These are phyloP conservation scores for Eleutherodactylus coqui DNA, from an alignment of 2,797 vertebrate genomes.

Conservation along the genomic window DNA sequence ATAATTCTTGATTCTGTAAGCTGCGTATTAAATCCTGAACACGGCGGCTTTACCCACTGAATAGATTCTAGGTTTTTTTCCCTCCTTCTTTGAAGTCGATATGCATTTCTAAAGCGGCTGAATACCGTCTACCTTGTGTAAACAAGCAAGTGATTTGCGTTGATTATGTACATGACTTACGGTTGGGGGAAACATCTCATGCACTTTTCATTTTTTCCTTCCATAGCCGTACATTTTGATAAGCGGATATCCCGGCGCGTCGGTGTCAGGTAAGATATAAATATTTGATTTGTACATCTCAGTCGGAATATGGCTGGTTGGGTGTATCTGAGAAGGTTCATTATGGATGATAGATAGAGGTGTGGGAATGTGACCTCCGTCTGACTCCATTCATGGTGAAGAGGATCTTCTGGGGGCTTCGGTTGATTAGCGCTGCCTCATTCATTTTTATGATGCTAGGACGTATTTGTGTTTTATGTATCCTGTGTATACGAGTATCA, in stretches of 20 bases:
- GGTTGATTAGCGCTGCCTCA: background rate
- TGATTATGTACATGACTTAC: conserved; percentile 33
- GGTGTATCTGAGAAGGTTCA: background rate
- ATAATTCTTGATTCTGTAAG: conserved; percentile 36
- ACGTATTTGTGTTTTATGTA: no score
- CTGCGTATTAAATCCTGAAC: conserved; percentile 10
- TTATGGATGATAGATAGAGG: background rate
- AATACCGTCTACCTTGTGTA: conserved; percentile 27
- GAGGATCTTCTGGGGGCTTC: background rate
- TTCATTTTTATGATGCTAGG: no score
- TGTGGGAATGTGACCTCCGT: background rate
- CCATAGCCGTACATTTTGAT: conserved; percentile 13
- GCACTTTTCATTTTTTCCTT: conserved; percentile 21
- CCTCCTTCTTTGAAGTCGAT: conserved; percentile 24
- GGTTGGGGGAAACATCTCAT: conserved; percentile 6
- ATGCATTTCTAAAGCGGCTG: conserved; percentile 10
- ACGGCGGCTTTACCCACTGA: conserved; percentile 15
- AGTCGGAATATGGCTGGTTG: background rate
- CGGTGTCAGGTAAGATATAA: background rate
- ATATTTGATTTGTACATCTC: background rate
- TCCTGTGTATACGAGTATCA: no score
- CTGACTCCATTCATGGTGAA: background rate
- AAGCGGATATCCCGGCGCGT: background rate
- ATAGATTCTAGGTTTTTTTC: conserved; percentile 30
- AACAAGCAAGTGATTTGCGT: conserved; percentile 23